Conservation (phyloP, 2,113 vertebrate species). For the Tragelaphus imberbis region DNA sequence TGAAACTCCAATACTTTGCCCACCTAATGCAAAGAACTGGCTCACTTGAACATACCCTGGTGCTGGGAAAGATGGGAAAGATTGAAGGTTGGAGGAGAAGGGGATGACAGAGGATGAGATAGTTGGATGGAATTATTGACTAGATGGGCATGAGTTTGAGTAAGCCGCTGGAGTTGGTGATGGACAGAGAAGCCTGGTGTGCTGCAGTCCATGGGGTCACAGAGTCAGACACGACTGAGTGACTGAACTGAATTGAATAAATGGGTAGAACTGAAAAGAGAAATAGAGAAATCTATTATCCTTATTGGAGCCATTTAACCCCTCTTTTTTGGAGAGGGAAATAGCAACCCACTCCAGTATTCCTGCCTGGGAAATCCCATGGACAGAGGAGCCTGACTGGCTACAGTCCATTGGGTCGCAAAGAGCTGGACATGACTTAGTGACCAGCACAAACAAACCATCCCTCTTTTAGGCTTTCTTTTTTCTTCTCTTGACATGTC, state of each 20-base stretch:
- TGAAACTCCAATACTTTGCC: neutral
- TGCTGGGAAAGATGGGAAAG: neutral
- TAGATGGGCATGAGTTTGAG: rapidly evolving
- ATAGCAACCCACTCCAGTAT: neutral
- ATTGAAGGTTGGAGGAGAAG: neutral
- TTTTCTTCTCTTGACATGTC: neutral
- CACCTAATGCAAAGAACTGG: neutral
- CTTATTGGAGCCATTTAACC: neutral
- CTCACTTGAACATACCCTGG: neutral
- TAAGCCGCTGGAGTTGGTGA: neutral
- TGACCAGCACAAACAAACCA: neutral
- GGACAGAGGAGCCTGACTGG: neutral
- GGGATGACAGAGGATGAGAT: neutral
- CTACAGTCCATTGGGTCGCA: rapidly evolving
- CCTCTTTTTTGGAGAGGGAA: neutral
- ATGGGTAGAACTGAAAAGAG: neutral
- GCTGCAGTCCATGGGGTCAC: neutral
- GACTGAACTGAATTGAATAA: neutral
- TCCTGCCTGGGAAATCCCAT: neutral
- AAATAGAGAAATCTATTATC: neutral
- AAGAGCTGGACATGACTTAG: neutral
- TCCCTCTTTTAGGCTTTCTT: neutral
- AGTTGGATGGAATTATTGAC: neutral
- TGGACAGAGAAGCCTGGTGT: neutral
- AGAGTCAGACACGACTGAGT: neutral